These are phyloP conservation scores for Panagrolaimus sp. DNA, from an alignment of 1,140 invertebrate genomes.

Conservation along the genomic window DNA sequence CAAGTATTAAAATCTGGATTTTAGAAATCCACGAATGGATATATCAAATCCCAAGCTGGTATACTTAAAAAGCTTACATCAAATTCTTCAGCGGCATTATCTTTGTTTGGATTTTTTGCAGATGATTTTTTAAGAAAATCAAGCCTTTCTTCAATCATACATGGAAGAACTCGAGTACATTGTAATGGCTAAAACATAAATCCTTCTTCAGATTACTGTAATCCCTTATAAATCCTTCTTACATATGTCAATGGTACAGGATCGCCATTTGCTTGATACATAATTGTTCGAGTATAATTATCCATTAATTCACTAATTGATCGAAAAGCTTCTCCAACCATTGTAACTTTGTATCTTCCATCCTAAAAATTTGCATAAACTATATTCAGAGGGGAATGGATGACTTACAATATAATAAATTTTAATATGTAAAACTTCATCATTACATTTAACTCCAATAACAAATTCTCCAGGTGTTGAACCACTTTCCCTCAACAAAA, in stretches of 20 bases:
- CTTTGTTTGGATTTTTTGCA: conserved; percentile 30
- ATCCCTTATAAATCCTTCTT: neutral
- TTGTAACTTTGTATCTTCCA: conserved; percentile 33
- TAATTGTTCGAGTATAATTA: neutral
- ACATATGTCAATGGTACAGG: conserved; percentile 31
- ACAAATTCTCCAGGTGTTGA: conserved; percentile 40
- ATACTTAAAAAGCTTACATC: conserved; percentile 24
- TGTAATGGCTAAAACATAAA: conserved; percentile 20
- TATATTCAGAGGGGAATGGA: neutral
- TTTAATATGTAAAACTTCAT: conserved; percentile 37
- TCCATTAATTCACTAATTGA: conserved; percentile 31
- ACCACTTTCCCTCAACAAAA: conserved; percentile 39
- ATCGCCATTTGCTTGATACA: conserved; percentile 19
- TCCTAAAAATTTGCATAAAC: conserved; percentile 29
- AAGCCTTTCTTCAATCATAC: conserved; percentile 43
- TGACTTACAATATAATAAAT: conserved; percentile 13
- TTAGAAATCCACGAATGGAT: no score
- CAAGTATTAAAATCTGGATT: no score
- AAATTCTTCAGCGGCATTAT: conserved; percentile 44
- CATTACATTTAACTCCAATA: conserved; percentile 41
- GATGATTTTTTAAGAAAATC: conserved; percentile 33
- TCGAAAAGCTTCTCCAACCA: conserved; percentile 39
- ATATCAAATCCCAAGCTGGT: neutral
- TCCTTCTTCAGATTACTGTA: neutral
- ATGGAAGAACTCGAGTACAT: conserved; percentile 45